Conservation (phyloP, 2,888 invertebrate genomes). For the Cantharis rustica region DNA sequence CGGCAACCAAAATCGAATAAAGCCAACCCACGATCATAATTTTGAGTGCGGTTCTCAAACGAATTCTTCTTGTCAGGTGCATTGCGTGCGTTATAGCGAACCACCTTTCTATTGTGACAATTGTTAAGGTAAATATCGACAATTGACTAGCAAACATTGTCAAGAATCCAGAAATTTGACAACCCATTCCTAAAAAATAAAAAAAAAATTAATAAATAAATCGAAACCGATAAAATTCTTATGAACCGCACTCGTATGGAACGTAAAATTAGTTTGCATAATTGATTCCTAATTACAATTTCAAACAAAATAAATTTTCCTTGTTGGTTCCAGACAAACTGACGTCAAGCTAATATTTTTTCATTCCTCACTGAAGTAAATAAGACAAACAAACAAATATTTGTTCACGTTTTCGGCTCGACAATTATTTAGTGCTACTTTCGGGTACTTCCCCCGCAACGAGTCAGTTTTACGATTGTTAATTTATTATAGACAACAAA, state of each 20-base stretch:
- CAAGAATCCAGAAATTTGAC: conserved; percentile 84
- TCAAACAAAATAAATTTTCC: neutral
- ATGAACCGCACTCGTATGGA: conserved; percentile 14
- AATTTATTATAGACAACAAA: too few species aligned
- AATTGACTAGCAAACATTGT: conserved; percentile 87
- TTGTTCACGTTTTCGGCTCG: neutral
- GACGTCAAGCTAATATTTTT: neutral
- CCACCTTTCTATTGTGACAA: conserved; percentile 86
- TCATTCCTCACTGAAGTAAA: neutral
- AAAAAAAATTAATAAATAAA: neutral
- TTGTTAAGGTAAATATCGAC: conserved; percentile 84
- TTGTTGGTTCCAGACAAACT: neutral
- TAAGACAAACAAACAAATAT: neutral
- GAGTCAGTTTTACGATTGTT: too few species aligned
- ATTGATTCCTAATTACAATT: neutral
- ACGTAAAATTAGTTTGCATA: neutral
- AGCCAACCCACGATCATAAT: conserved; percentile 82
- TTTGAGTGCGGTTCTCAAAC: conserved; percentile 71
- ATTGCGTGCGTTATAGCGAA: conserved; percentile 84
- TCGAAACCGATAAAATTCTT: neutral
- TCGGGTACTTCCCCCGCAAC: neutral
- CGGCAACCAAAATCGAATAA: conserved; percentile 77
- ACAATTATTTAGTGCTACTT: neutral
- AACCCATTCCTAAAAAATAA: conserved; percentile 67
- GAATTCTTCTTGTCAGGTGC: conserved; percentile 79